Evolutionary conservation across 2,113 vertebrate species (phyloP).

Genomic region (Condylura cristata): DNA sequence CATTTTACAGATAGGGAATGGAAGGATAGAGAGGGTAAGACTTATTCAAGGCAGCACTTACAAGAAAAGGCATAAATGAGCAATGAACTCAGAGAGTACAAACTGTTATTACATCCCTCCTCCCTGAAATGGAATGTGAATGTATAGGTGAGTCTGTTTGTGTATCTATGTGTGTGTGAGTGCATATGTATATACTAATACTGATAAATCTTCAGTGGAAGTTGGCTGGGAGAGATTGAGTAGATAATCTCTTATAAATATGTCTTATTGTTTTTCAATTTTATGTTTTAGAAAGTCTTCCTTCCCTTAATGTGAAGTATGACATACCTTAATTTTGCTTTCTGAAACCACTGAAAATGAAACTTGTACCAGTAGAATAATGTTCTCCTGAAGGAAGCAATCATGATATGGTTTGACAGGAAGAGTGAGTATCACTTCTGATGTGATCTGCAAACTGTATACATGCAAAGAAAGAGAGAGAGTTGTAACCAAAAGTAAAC

Average conservation of each 20-base stretch:
- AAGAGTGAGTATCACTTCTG: background rate
- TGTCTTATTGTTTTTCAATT: constrained; percentile 16
- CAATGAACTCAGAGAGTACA: background rate
- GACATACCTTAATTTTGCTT: background rate
- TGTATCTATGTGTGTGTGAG: background rate
- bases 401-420: background rate
- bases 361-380: background rate
- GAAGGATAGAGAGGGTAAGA: background rate
- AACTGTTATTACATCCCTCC: background rate
- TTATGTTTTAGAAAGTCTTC: background rate
- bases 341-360: constrained; percentile 5
- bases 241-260: background rate
- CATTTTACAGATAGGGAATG: background rate
- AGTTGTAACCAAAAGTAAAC: background rate
- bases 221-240: background rate
- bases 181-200: background rate
- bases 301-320: constrained; percentile 3
- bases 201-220: background rate
- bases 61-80: background rate
- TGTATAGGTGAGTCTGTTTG: background rate
- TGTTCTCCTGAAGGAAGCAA: background rate
- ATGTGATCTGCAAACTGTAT: background rate
- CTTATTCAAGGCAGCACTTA: background rate
- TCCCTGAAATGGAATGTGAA: background rate
- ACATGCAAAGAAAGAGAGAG: background rate